Percentiles rank a stretch among this genome's conserved stretches.
Conservation (phyloP, 1,140 invertebrate genomes). For the Anastatus disparis region DNA sequence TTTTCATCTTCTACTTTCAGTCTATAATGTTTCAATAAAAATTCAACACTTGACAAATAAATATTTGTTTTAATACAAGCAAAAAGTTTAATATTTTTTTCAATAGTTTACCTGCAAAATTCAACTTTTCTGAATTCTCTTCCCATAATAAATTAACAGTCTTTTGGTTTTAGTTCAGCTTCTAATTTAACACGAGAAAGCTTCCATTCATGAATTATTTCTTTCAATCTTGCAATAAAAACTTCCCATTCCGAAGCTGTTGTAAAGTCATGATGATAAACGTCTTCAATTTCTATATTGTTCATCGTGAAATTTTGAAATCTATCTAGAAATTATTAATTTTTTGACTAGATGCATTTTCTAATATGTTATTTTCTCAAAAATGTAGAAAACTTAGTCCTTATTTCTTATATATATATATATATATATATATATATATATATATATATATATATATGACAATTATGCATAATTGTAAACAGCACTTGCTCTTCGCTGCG, state of each 20-base stretch:
- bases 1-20: conserved; percentile 53
- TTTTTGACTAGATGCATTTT: no score
- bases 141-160: conserved; percentile 69
- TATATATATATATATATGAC: conserved; percentile 27
- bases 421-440: no score
- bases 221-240: conserved; percentile 90
- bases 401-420: no score
- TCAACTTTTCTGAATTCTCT: conserved; percentile 68
- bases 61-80: background rate
- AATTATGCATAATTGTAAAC: conserved; percentile 24
- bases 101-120: conserved; percentile 69
- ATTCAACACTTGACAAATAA: conserved; percentile 71
- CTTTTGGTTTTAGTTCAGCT: conserved; percentile 61
- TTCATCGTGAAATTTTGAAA: conserved; percentile 54
- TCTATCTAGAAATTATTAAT: no score
- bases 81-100: background rate
- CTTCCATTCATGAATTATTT: conserved; percentile 90
- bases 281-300: conserved; percentile 82
- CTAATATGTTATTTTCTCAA: no score
- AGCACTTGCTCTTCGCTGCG: conserved; percentile 29
- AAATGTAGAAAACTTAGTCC: no score
- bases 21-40: conserved; percentile 69
- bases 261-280: conserved; percentile 91
- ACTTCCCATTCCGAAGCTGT: conserved; percentile 96
- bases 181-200: conserved; percentile 65